phyloP scores from a whole-genome alignment of 2,888 invertebrate species.

The Platerodrilus igneus region DNA sequence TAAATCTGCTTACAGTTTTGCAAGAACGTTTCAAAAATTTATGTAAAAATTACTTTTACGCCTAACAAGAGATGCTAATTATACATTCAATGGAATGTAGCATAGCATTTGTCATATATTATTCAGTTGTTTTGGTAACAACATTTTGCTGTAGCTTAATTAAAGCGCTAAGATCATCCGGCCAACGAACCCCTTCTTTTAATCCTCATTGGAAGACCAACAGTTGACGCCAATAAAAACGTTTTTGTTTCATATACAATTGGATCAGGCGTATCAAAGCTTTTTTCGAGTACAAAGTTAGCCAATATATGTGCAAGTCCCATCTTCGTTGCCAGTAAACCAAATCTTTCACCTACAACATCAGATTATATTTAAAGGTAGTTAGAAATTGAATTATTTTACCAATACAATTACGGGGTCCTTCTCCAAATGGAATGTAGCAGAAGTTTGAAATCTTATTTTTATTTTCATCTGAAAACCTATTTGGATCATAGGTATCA shows the following conservation, averaged over 20 bases:
- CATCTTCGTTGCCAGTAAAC: slow-evolving; percentile 22
- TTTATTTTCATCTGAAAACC: slow-evolving; percentile 31
- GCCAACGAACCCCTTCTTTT: no score
- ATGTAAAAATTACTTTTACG: no score
- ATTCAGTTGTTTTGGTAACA: no score
- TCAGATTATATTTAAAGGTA: background rate
- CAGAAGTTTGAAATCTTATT: slow-evolving; percentile 25
- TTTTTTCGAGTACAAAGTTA: slow-evolving; percentile 18
- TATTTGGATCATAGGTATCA: slow-evolving; percentile 33
- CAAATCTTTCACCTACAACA: slow-evolving; percentile 26
- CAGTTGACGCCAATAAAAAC: slow-evolving; percentile 14
- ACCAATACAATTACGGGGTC: slow-evolving; percentile 37
- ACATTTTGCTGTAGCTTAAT: no score
- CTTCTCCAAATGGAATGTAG: slow-evolving; percentile 36
- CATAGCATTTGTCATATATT: no score
- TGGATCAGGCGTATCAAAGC: slow-evolving; percentile 14
- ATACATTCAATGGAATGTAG: no score
- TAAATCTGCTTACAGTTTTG: no score
- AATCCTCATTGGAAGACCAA: slow-evolving; percentile 19
- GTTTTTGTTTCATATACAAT: slow-evolving; percentile 15
- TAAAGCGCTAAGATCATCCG: no score
- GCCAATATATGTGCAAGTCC: slow-evolving; percentile 21
- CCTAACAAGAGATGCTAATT: no score
- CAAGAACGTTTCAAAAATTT: no score
- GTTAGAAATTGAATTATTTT: background rate